Base-by-base conservation (phyloP, 2,888 invertebrate species). In the Hartigia nigra region DNA sequence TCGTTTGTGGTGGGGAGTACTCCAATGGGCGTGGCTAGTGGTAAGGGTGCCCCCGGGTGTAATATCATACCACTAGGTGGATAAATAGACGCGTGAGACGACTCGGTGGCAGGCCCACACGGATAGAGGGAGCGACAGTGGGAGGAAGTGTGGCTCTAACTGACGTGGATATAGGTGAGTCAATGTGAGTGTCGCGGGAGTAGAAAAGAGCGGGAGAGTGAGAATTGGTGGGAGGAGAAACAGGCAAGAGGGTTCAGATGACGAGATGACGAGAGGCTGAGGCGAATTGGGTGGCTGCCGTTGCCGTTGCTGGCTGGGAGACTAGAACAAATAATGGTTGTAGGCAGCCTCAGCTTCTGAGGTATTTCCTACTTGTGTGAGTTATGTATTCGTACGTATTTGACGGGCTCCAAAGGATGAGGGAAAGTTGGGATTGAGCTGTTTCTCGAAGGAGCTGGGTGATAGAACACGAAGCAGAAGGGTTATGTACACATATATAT, bases 21-120 rank as follows among this genome's bases (percentile, higher is more conserved):
- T 70, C 83, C 84, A 85, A 86, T 84, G 90, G 90, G 91, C 91
- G 91, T 90, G 90, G 90, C 84, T 85, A 85, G 69, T 35, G 39
- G 37, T 32, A 55, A 76, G 72, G 87, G 86, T 87, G 90, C 90
- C 89, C 86, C 89, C 87, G 91, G 91, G 89, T 91, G 89, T 90
- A 91, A 91, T 91, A 91, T 90, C 90, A 90, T 91, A 90, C 90
- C 90, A 88, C 90, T 88, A 87, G 87, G 87, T 90, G 90, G 89
- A 91, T 89, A 91, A 91, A 91, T 90, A 91, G 90, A 91, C 90
- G 90, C 88, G 85, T 83, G 84, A 85, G 84, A 85, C 77, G 82
- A 79, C 78, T 31, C n/a, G 31, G 12, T 31, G 70, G 70, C 31
- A n/a, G 72, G 11, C 12, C 72, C 31, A 32, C 12, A 14, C 31